Conservation (phyloP, 2,888 invertebrate species). For the Drosophila fungiperda region DNA sequence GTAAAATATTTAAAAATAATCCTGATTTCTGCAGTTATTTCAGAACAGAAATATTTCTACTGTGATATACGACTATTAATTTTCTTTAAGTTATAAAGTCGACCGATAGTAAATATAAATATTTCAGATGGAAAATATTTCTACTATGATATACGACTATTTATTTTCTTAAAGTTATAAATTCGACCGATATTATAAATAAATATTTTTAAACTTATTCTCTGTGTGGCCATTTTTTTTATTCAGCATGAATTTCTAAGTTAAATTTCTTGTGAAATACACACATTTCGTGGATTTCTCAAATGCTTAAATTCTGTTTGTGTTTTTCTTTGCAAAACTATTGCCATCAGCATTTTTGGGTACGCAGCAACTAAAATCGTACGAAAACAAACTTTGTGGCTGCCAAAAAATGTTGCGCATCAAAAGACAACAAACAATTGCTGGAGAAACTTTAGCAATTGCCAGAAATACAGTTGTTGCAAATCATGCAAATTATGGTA, state of each 20-base stretch:
- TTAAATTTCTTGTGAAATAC: not conserved
- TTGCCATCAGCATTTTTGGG: slow-evolving; percentile 9
- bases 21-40: not conserved
- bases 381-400: slow-evolving; percentile 12
- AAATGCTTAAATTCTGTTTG: not conserved
- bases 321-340: slow-evolving; percentile 1
- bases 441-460: slow-evolving; percentile 17
- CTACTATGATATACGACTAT: not conserved
- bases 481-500: slow-evolving; percentile 30
- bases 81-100: too few relatives aligned
- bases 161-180: not conserved
- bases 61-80: not conserved
- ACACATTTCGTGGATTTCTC: not conserved
- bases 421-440: slow-evolving; percentile 48
- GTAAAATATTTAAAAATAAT: too few relatives aligned
- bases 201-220: not conserved
- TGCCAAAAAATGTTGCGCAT: slow-evolving; percentile 39
- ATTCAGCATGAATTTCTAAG: not conserved
- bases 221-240: not conserved
- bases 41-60: not conserved
- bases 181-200: not conserved
- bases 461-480: slow-evolving; percentile 24
- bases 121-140: not conserved
- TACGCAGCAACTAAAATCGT: not conserved
- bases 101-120: too few relatives aligned